Percentiles rank a stretch among this genome's conserved stretches.
Evolutionary conservation across 2,888 invertebrate species (phyloP).

Genomic region (Ichneumoninae sp.): DNA sequence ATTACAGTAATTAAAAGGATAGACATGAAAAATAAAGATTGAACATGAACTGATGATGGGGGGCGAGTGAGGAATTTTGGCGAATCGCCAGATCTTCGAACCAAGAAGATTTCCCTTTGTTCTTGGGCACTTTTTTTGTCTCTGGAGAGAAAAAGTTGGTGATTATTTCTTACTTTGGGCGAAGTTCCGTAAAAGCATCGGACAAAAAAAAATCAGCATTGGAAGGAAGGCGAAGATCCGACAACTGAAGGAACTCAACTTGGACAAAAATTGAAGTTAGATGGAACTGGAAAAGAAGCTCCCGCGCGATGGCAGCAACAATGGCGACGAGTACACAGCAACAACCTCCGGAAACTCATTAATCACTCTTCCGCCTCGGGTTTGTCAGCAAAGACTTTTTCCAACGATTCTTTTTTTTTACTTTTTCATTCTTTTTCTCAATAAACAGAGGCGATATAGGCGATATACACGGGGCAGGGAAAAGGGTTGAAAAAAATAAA

Average conservation of each 20-base stretch:
- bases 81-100: constrained; percentile 21
- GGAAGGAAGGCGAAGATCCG: too few relatives aligned
- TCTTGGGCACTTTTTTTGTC: background rate
- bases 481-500: constrained; percentile 15
- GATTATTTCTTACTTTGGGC: too few relatives aligned
- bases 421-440: background rate
- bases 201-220: too few relatives aligned
- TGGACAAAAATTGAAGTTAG: too few relatives aligned
- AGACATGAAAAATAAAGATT: background rate
- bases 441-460: constrained; percentile 27
- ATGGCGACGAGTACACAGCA: background rate
- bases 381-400: constrained; percentile 20
- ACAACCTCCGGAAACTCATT: constrained; percentile 29
- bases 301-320: background rate
- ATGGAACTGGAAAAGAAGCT: too few relatives aligned
- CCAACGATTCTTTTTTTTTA: background rate
- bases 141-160: too few relatives aligned
- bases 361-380: constrained; percentile 38
- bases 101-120: background rate
- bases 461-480: background rate
- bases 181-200: too few relatives aligned
- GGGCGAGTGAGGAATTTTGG: background rate
- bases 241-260: too few relatives aligned
- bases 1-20: background rate
- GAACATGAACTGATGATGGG: background rate